A percentile compares a stretch with the other conserved stretches of the same genome.
These are phyloP conservation scores for Acanthornis magna DNA, from an alignment of 2,797 vertebrate genomes.

Conservation along the genomic window DNA sequence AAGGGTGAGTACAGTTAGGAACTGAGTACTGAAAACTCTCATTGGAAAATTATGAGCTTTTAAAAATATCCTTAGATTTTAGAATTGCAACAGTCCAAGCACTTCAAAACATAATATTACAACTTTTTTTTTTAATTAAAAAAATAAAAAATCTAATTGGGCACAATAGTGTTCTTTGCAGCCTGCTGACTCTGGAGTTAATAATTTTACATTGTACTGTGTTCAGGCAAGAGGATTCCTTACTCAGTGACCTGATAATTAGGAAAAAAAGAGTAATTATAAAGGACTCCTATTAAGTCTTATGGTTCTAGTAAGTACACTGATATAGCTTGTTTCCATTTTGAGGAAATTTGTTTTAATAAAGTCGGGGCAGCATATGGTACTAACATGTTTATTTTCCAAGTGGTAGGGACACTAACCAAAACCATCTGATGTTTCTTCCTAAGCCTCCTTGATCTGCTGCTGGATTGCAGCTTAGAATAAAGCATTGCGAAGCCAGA, in stretches of 20 bases:
- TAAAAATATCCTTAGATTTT: background rate
- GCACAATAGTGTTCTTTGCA: background rate
- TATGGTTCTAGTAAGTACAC: background rate
- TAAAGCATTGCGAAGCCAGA: background rate
- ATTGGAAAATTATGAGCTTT: background rate
- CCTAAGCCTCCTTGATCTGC: conserved; percentile 68
- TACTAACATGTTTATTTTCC: conserved; percentile 27
- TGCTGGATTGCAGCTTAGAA: conserved; percentile 55
- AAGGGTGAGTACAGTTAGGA: background rate
- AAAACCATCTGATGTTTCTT: conserved; percentile 60
- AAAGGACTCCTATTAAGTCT: background rate
- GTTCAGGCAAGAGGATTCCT: background rate
- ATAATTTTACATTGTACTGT: background rate
- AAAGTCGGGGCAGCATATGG: conserved; percentile 37
- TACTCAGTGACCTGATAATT: background rate
- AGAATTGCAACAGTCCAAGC: background rate
- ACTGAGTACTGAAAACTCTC: background rate
- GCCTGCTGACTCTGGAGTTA: background rate
- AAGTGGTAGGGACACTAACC: conserved; percentile 18
- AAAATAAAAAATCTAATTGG: background rate
- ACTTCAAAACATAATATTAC: background rate
- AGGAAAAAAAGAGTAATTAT: background rate
- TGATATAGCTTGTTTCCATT: background rate
- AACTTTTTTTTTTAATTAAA: background rate
- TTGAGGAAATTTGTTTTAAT: conserved; percentile 19